Percentiles rank a stretch among this genome's conserved stretches.
Conservation (phyloP, 2,888 invertebrate species). For the Ypsolopha scabrella region DNA sequence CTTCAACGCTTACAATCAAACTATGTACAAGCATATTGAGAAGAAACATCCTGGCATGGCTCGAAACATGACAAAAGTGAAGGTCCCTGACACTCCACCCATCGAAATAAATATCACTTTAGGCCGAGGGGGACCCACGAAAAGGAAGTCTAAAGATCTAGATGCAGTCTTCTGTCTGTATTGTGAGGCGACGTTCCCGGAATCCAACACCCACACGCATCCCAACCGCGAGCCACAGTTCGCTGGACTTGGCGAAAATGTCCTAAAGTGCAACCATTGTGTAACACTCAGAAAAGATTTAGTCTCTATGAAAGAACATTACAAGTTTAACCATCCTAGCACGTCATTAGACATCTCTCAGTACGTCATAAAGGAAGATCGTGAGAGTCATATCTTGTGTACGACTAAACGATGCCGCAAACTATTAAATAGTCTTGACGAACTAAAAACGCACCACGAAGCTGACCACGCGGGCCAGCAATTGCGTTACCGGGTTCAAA, state of each 20-base stretch:
- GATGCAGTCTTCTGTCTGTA: conserved; percentile 25
- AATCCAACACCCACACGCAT: conserved; percentile 26
- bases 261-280: conserved; percentile 59
- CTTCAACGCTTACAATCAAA: conserved; percentile 23
- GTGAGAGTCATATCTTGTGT: conserved; percentile 21
- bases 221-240: conserved; percentile 24
- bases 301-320: conserved; percentile 39
- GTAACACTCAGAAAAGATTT: conserved; percentile 30
- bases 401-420: conserved; percentile 20
- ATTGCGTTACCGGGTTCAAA: too few species aligned
- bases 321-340: conserved; percentile 25
- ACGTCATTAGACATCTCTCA: conserved; percentile 7
- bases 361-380: conserved; percentile 9
- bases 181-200: conserved; percentile 33
- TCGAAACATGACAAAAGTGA: conserved; percentile 11
- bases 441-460: conserved; percentile 29
- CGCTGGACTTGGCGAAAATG: conserved; percentile 36
- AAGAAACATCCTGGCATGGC: conserved; percentile 26
- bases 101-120: conserved; percentile 8
- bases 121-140: conserved; percentile 5
- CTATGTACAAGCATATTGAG: conserved; percentile 33
- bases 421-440: conserved; percentile 24
- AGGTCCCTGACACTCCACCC: conserved; percentile 19
- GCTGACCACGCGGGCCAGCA: conserved; percentile 5
- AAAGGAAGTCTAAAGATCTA: background rate